Evolutionary conservation across 1,140 invertebrate species (phyloP), one percentile per base, ranked within the genome.

Genomic region (Latrodectus geometricus): DNA sequence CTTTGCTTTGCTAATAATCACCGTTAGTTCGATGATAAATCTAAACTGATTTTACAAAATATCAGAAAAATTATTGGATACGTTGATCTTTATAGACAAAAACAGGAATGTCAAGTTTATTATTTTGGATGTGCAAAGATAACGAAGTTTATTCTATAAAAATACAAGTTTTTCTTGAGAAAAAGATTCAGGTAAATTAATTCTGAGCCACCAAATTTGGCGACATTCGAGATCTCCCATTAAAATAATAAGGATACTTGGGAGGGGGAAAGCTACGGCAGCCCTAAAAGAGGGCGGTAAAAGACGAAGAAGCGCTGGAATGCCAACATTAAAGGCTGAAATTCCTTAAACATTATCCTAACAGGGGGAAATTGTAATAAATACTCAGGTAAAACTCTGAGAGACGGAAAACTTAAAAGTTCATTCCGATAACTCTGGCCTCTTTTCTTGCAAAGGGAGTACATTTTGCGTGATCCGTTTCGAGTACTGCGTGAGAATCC

Each of bases 251-350:
- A 35, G 35, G 35, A 35, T 35, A 35, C 35, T 35, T 35, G 35
- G 35, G 35, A 35, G 35, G 35, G 35, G 35, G 35, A 61, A 61
- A 14, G 68, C 0, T n/a, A 21, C n/a, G 21, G 68, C 17, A 69
- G 21, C 68, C 68, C 68, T 69, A 69, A 23, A 69, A 21, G 20
- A n/a, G 20, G 21, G 11, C 21, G 14, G 70, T n/a, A n/a, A 14
- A 14, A 17, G 54, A 14, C 54, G 11, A 11, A 14, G 11, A 61
- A 61, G 54, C 54, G 54, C 17, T 61, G 54, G 54, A 61, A 52
- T 23, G 81, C 72, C 72, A 83, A 83, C 54, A 65, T 66, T 65
- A 83, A 48, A 72, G 69, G 69, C 73, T 75, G 73, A 75, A 75
- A 48, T 75, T 75, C 73, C 73, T 21, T 75, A 75, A 75, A 75